phyloP scores from a whole-genome alignment of 2,113 vertebrate species.

The Macquaria australasica region DNA sequence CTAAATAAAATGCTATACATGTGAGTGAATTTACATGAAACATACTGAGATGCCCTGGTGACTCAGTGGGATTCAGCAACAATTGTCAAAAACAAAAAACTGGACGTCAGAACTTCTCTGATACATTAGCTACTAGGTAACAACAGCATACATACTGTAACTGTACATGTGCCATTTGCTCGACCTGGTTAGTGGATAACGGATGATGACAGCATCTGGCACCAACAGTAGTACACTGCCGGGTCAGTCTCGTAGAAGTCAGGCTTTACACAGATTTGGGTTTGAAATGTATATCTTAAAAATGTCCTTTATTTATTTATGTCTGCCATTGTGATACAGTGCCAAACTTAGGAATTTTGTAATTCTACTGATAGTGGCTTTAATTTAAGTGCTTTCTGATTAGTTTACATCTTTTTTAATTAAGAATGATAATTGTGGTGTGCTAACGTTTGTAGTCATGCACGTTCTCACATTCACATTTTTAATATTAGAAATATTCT shows the following conservation, averaged over 20 bases:
- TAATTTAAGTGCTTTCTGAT: neutral
- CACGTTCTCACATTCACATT: neutral
- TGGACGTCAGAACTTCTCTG: neutral
- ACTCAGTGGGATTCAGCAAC: too few relatives aligned
- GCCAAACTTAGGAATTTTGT: neutral
- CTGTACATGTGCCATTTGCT: conserved; percentile 2
- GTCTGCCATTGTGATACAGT: neutral
- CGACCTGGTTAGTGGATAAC: neutral
- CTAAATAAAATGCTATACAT: too few relatives aligned
- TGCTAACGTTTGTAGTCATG: neutral
- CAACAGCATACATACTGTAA: neutral
- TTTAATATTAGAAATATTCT: neutral
- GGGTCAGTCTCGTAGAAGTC: neutral
- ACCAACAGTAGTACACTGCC: neutral
- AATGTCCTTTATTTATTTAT: neutral
- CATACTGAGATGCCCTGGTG: too few relatives aligned
- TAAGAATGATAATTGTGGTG: neutral
- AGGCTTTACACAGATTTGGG: neutral
- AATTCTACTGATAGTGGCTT: neutral
- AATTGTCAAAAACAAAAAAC: neutral
- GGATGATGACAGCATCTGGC: neutral
- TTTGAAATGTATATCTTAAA: neutral
- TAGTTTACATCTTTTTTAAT: neutral
- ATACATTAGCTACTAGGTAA: neutral
- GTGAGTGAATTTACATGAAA: too few relatives aligned